Percentiles rank a stretch among this genome's conserved stretches.
These are phyloP conservation scores for Myxocyprinus asiaticus DNA, from an alignment of 2,113 vertebrate genomes.

Conservation along the genomic window DNA sequence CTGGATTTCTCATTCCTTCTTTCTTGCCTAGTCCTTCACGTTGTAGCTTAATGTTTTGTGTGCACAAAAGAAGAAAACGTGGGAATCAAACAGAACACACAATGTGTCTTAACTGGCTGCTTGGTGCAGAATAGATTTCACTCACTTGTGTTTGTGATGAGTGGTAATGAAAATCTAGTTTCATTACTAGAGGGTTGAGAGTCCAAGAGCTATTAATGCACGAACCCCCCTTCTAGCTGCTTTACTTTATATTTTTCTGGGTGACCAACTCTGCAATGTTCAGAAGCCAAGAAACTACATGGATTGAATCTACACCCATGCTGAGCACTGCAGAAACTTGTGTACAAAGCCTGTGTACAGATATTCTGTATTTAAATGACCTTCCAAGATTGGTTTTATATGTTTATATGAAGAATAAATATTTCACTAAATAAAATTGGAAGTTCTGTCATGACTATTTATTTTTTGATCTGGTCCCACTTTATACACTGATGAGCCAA, in stretches of 20 bases:
- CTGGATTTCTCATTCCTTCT: not conserved
- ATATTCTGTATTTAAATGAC: constrained; percentile 57
- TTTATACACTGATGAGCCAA: no score
- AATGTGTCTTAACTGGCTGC: not conserved
- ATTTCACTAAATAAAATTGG: constrained; percentile 63
- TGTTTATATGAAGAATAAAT: constrained; percentile 66
- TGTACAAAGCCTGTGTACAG: constrained; percentile 59
- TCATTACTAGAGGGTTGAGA: not conserved
- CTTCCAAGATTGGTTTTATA: constrained; percentile 61
- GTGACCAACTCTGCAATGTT: constrained; percentile 31
- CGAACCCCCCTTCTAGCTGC: constrained; percentile 21
- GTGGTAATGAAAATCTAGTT: not conserved
- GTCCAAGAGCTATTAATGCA: not conserved
- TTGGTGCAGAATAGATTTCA: constrained; percentile 11
- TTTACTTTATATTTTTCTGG: constrained; percentile 30
- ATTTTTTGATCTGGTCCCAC: not conserved
- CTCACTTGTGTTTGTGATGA: not conserved
- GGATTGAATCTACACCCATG: constrained; percentile 25
- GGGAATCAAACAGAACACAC: not conserved
- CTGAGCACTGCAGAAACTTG: constrained; percentile 46
- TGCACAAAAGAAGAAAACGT: not conserved
- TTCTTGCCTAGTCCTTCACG: not conserved
- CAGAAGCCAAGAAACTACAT: constrained; percentile 20
- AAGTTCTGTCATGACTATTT: not conserved
- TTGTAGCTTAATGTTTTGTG: not conserved